Percentiles rank a stretch among this genome's conserved stretches.
phyloP scores from a whole-genome alignment of 1,140 invertebrate genomes.

The Neodiprion fabricii region DNA sequence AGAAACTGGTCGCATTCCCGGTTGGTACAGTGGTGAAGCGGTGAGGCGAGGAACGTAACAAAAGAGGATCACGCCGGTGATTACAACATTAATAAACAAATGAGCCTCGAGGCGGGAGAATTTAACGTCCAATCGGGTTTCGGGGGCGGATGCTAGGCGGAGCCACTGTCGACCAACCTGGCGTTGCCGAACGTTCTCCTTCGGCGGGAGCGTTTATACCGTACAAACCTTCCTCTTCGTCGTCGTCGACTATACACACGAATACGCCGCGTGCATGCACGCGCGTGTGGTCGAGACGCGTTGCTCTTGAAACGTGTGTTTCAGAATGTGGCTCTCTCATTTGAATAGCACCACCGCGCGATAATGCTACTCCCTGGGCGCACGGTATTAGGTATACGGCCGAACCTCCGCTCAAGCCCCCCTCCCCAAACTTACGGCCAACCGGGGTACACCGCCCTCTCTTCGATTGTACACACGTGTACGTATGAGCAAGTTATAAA shows the following conservation, averaged over 20 bases:
- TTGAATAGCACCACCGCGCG: conserved; percentile 23
- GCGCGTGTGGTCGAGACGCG: not conserved
- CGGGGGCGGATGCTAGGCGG: conserved; percentile 55
- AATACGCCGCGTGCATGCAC: not conserved
- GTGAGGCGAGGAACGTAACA: conserved; percentile 50
- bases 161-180: conserved; percentile 51
- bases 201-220: conserved; percentile 31
- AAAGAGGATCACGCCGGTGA: conserved; percentile 59
- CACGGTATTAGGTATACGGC: not conserved
- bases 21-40: conserved; percentile 30
- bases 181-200: conserved; percentile 22
- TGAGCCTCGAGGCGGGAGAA: conserved; percentile 57
- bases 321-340: conserved; percentile 9
- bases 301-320: not conserved
- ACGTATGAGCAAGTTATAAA: not conserved
- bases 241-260: conserved; percentile 15
- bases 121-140: conserved; percentile 49
- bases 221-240: conserved; percentile 15
- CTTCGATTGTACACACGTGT: not conserved
- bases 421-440: not conserved
- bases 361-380: conserved; percentile 13
- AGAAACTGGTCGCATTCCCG: conserved; percentile 57
- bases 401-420: not conserved
- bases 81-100: conserved; percentile 65
- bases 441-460: not conserved